Evolutionary conservation across 2,113 vertebrate genomes (phyloP).

Genomic region (Peromyscus leucopus): DNA sequence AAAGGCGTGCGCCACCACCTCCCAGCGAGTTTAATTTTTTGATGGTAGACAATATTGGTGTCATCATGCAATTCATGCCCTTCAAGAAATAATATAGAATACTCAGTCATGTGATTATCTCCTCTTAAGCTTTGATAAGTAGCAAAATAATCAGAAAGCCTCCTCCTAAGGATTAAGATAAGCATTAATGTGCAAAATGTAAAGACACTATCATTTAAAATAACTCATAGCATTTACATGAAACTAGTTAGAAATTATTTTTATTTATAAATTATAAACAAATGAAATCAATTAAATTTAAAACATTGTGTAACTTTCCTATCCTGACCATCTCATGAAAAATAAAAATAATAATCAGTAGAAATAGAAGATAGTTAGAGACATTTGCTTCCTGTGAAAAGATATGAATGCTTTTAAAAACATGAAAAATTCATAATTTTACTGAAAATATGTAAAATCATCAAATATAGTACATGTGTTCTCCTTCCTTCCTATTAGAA

Average conservation of each 20-base stretch:
- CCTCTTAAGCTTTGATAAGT: neutral
- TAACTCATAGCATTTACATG: neutral
- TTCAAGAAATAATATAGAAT: neutral
- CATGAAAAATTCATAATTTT: neutral
- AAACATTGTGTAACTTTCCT: neutral
- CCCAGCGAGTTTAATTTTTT: neutral
- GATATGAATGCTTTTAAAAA: neutral
- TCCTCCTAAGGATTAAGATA: neutral
- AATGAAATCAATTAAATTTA: neutral
- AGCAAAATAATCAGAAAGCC: neutral
- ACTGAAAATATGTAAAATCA: neutral
- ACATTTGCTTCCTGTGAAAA: neutral
- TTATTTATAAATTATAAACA: neutral
- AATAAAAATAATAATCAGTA: conserved; percentile 11
- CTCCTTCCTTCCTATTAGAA: neutral
- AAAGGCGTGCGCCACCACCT: no score
- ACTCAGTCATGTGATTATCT: no score
- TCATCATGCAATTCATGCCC: neutral
- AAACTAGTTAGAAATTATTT: neutral
- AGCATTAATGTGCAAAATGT: neutral
- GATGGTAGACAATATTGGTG: neutral
- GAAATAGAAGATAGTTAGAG: neutral
- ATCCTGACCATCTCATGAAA: neutral
- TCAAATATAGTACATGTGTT: neutral
- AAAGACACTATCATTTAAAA: neutral